Evolutionary conservation across 2,113 vertebrate genomes (phyloP).

Genomic region (Labrus mixtus): DNA sequence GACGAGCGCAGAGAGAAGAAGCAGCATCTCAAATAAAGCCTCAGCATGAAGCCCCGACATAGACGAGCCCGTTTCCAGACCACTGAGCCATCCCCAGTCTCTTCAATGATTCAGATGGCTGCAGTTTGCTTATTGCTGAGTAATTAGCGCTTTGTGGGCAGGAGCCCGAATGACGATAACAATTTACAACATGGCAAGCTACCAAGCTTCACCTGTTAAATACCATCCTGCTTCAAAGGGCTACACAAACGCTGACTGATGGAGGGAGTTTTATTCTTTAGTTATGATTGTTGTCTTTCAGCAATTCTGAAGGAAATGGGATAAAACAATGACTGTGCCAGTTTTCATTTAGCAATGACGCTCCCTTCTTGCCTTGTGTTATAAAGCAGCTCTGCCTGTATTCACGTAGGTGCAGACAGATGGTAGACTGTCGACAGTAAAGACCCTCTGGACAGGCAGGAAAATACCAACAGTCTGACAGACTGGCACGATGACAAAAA

Average conservation of each 20-base stretch:
- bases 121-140: neutral
- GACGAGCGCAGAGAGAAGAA: neutral
- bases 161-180: neutral
- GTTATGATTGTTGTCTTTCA: too few species aligned
- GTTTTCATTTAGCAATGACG: neutral
- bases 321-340: neutral
- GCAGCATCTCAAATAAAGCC: neutral
- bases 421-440: neutral
- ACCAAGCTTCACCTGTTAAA: neutral
- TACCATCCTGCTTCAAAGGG: neutral
- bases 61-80: neutral
- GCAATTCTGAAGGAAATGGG: too few species aligned
- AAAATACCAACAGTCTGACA: neutral
- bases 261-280: neutral
- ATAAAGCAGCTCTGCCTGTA: too few species aligned
- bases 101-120: neutral
- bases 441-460: neutral
- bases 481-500: neutral
- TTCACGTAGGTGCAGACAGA: neutral
- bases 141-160: neutral
- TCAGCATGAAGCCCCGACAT: neutral
- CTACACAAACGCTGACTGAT: neutral
- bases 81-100: neutral
- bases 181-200: neutral
- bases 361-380: neutral